These are phyloP conservation scores for Phrynosoma blainvillii DNA, from an alignment of 2,113 vertebrate species.

Conservation along the genomic window DNA sequence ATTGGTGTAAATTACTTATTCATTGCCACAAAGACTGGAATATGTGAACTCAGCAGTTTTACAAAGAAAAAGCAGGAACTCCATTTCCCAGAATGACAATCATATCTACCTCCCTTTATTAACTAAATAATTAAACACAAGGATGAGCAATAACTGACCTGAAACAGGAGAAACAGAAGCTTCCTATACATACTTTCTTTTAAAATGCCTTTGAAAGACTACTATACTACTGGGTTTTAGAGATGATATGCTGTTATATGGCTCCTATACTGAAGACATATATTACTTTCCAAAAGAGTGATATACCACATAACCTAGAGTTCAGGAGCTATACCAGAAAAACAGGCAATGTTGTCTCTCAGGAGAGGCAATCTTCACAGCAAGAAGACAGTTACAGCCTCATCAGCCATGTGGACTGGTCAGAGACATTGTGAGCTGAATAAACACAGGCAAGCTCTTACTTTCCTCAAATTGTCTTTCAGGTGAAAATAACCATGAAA, in stretches of 20 bases:
- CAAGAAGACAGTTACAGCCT: neutral
- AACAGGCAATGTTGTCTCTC: neutral
- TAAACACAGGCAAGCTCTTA: neutral
- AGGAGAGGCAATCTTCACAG: neutral
- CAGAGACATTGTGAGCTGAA: neutral
- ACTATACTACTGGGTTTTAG: neutral
- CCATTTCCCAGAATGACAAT: neutral
- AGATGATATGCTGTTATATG: neutral
- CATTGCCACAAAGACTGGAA: neutral
- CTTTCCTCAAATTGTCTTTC: neutral
- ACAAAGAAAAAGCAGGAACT: neutral
- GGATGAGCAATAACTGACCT: neutral
- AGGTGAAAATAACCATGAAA: too few relatives aligned
- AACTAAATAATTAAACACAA: slow-evolving; percentile 20
- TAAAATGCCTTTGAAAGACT: neutral
- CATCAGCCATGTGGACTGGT: neutral
- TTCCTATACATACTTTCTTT: neutral
- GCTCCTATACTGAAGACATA: neutral
- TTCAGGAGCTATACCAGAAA: neutral
- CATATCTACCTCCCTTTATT: neutral
- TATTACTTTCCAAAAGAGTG: neutral
- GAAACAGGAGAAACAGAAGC: neutral
- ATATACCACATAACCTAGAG: neutral
- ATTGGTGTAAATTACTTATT: slow-evolving; percentile 24
- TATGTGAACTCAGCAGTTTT: neutral